Base-by-base conservation (phyloP, 2,888 invertebrate genomes). In the Callyntrura guangdongensis region DNA sequence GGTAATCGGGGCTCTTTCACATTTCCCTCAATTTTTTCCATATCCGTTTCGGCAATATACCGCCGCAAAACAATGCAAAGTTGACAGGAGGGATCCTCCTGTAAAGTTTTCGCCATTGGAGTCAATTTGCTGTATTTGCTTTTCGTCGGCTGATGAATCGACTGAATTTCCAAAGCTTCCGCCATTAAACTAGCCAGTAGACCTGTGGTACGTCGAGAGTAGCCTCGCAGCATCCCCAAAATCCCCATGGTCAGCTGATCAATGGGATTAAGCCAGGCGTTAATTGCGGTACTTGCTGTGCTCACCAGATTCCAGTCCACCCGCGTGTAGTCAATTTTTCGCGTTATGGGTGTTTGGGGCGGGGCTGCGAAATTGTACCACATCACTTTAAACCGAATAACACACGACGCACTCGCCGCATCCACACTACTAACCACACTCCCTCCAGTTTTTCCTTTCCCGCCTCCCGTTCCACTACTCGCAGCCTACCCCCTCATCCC, bases 311-410 rank as follows among this genome's bases (percentile, higher is more conserved):
- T 99, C 99, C 99, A 99, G 95, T 99, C 99, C 94, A 98, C 95
- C 97, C 97, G 97, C 0, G 99, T 99, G 94, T 97, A 98, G 95
- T 99, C 99, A 94, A 99, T 98, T 95, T 98, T 98, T 93, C 98
- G 96, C 0, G 98, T 98, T 77, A 98, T 98, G 0, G 99, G 98
- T 0, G 98, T 98, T 92, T 98, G 96, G 0, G 99, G 99, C 0
- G 99, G 99, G 0, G 99, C 99, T 5, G 99, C 99, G 95, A 99
- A 99, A 95, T 99, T 99, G 94, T 99, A 98, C 99, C 99, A 99
- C 69, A 98, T 97, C 0, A 97, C 97, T 95, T 97, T 97, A 87
- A 99, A 95, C 94, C 99, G 98, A 85, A 99, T 97, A 0, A 98
- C 96, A 94, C 98, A 98, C 0, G 98, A 98, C 0, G 98, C 93